Percentiles rank a stretch among this genome's conserved stretches.
Conservation (phyloP, 2,113 vertebrate species). For the Lepisosteus osseus region DNA sequence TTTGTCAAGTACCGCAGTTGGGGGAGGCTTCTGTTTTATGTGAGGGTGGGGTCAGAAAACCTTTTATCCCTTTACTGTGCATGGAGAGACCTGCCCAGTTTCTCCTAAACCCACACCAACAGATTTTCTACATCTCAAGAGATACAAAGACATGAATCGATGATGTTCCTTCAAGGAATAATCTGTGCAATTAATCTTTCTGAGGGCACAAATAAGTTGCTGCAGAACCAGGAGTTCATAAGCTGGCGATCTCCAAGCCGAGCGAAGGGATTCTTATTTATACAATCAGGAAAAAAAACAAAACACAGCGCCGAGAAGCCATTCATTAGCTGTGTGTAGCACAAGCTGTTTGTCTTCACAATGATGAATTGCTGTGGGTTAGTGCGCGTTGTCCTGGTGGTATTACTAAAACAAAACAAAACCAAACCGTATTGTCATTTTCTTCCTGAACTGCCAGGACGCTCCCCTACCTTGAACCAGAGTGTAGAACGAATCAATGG, state of each 20-base stretch:
- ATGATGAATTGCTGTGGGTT: conserved; percentile 55
- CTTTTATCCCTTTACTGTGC: too few species aligned
- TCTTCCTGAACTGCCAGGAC: neutral
- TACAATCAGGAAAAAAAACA: conserved; percentile 4
- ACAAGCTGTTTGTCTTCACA: conserved; percentile 19
- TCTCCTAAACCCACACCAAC: too few species aligned
- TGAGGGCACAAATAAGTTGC: conserved; percentile 4
- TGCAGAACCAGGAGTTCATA: neutral
- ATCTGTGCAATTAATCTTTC: neutral
- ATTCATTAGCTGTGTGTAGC: conserved; percentile 49
- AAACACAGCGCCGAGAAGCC: conserved; percentile 33
- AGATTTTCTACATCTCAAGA: too few species aligned
- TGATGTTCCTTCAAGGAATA: neutral
- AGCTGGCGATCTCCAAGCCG: neutral
- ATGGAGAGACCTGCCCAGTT: neutral
- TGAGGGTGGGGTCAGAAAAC: too few species aligned
- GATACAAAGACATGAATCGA: neutral
- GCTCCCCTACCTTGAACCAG: conserved; percentile 85
- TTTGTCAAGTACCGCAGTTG: too few species aligned
- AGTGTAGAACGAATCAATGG: conserved; percentile 88
- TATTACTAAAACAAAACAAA: conserved; percentile 47
- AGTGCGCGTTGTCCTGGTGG: conserved; percentile 50
- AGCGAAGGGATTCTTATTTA: conserved; percentile 2
- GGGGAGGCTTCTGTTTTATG: too few species aligned
- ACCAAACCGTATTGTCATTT: conserved; percentile 21